Percentiles rank a stretch among this genome's conserved stretches.
Evolutionary conservation across 1,140 invertebrate genomes (phyloP).

Genomic region (Cydia strobilella): DNA sequence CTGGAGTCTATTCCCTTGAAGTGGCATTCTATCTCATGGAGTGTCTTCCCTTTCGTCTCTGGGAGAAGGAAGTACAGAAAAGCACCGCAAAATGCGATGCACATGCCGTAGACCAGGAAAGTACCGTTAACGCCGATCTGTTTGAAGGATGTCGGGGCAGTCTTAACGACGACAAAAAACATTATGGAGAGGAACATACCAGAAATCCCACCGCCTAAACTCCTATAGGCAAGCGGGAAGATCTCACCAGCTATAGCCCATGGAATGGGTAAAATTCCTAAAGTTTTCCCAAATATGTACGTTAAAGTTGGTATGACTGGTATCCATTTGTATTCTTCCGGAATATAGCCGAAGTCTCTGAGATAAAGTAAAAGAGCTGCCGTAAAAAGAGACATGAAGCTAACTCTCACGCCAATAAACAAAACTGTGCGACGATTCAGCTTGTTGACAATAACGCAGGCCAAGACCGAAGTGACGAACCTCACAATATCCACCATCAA

Average conservation of each 20-base stretch:
- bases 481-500: conserved; percentile 68
- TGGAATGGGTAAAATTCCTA: conserved; percentile 80
- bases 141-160: conserved; percentile 79
- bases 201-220: conserved; percentile 79
- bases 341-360: conserved; percentile 58
- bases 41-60: conserved; percentile 85
- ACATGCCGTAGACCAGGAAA: conserved; percentile 83
- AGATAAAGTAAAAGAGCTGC: conserved; percentile 60
- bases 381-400: conserved; percentile 53
- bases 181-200: conserved; percentile 82
- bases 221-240: conserved; percentile 77
- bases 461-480: conserved; percentile 61
- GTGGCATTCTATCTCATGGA: conserved; percentile 83
- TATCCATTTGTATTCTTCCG: conserved; percentile 64
- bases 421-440: conserved; percentile 62
- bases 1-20: conserved; percentile 58
- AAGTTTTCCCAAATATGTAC: conserved; percentile 70
- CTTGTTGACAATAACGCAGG: conserved; percentile 67
- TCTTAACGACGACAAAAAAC: conserved; percentile 84
- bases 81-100: conserved; percentile 80
- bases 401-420: conserved; percentile 64
- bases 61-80: conserved; percentile 83
- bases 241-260: conserved; percentile 82
- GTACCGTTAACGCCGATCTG: conserved; percentile 79
- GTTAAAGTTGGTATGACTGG: conserved; percentile 62